phyloP scores from a whole-genome alignment of 2,888 invertebrate species.

The Papilio protenor region DNA sequence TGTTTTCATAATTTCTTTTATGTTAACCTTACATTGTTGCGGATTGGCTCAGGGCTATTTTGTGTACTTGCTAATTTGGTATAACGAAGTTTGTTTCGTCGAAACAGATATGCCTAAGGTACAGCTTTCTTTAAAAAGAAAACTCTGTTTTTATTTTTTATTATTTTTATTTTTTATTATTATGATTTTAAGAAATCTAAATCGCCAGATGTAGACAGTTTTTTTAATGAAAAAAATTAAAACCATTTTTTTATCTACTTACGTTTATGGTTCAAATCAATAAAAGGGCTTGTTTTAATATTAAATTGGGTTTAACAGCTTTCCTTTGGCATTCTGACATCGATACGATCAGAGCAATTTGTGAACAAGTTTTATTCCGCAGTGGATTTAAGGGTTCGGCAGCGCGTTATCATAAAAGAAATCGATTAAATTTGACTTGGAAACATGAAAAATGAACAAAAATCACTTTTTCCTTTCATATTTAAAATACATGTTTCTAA shows the following conservation, averaged over 20 bases:
- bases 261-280: background rate
- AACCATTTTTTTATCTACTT: background rate
- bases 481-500: too few relatives aligned
- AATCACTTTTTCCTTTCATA: background rate
- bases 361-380: constrained; percentile 22
- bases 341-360: constrained; percentile 11
- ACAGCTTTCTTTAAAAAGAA: background rate
- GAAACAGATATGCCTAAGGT: background rate
- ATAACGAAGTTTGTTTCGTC: background rate
- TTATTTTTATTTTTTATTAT: background rate
- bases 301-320: background rate
- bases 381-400: background rate
- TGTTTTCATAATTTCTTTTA: constrained; percentile 1
- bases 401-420: background rate
- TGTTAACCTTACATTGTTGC: background rate
- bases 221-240: background rate
- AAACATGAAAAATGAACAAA: background rate
- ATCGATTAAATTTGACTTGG: background rate
- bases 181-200: background rate
- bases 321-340: constrained; percentile 1
- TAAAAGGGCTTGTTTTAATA: background rate
- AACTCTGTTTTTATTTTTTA: background rate
- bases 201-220: background rate
- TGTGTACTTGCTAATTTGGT: background rate
- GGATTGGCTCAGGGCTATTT: background rate